phyloP scores from a whole-genome alignment of 2,888 invertebrate genomes.

The Peribatodes rhomboidaria region DNA sequence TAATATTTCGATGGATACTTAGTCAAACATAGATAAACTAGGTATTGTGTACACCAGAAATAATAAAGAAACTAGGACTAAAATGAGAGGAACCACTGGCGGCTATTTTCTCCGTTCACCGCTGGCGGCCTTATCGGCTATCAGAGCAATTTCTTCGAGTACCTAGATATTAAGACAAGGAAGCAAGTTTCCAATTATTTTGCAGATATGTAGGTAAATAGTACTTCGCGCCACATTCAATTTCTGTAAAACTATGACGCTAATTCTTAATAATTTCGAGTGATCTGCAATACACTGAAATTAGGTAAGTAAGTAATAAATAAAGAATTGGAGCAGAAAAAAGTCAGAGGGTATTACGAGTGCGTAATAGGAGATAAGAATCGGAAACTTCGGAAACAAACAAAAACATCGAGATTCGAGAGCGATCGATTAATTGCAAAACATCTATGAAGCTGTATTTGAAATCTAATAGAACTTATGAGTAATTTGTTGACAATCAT shows the following conservation, averaged over 20 bases:
- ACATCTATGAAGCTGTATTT: neutral
- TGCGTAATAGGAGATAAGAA: slow-evolving; percentile 1
- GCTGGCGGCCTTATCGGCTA: no score
- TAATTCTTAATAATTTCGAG: neutral
- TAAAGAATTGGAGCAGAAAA: slow-evolving; percentile 5
- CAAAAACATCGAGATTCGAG: slow-evolving; percentile 11
- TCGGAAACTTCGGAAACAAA: slow-evolving; percentile 10
- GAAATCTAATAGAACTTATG: neutral
- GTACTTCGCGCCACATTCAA: neutral
- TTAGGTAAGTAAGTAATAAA: slow-evolving; percentile 10
- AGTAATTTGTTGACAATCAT: neutral
- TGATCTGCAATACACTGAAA: neutral
- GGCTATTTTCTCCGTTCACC: no score
- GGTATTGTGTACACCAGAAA: no score
- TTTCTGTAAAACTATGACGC: neutral
- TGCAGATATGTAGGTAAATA: no score
- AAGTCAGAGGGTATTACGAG: slow-evolving; percentile 1
- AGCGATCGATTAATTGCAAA: neutral
- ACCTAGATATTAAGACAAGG: no score
- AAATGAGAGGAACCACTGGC: no score
- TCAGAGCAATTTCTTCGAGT: no score
- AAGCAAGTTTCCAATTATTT: no score
- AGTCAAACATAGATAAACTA: no score
- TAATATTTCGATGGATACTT: no score
- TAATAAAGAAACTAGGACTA: no score